Base-by-base conservation (phyloP, 92 coral and sea anemone genomes). In the Palythoa caribaeorum region DNA sequence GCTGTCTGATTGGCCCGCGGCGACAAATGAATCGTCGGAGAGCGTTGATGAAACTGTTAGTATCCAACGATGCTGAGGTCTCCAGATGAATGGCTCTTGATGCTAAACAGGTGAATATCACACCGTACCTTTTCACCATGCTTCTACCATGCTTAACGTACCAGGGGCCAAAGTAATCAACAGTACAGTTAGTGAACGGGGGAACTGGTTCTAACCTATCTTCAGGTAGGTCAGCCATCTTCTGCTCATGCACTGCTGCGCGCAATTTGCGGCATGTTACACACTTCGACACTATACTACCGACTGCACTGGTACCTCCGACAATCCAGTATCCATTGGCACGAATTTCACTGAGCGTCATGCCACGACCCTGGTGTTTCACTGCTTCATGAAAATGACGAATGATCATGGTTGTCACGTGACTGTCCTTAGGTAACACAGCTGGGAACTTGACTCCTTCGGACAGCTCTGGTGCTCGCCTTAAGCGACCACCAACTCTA, bases 401-500 rank as follows among this genome's bases (percentile, higher is more conserved):
- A 48, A 88, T 79, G 21, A 80, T 71, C 65, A 88, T 40, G 52
- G 73, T 79, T 13, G 90, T 79, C 59, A 88, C 39, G 37, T 80
- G 88, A 28, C 80, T 48, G 20, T 55, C 65, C 44, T 66, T 88
- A 52, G 80, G 79, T 2, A 80, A 39, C 38, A 88, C 65, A 2
- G 51, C 84, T n/a, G 90, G 90, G 72, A 80, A 87, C 48, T 62
- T 73, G 5, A 76, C 89, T 84, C 75, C 72, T 14, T 68, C 53
- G 80, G 69, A 79, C 19, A 74, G 86, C n/a, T 69, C 73, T 65
- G 71, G 71, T 50, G 91, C 87, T 35, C 66, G 75, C 59, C 57
- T 68, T 73, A 83, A 17, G 54, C 88, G 91, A 44, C 91, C 91
- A n/a, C 91, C 91, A 72, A 83, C 91, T 35, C 91, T 69, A 19